Evolutionary conservation across 1,140 invertebrate genomes (phyloP).

Genomic region (Bilobella aurantiaca): DNA sequence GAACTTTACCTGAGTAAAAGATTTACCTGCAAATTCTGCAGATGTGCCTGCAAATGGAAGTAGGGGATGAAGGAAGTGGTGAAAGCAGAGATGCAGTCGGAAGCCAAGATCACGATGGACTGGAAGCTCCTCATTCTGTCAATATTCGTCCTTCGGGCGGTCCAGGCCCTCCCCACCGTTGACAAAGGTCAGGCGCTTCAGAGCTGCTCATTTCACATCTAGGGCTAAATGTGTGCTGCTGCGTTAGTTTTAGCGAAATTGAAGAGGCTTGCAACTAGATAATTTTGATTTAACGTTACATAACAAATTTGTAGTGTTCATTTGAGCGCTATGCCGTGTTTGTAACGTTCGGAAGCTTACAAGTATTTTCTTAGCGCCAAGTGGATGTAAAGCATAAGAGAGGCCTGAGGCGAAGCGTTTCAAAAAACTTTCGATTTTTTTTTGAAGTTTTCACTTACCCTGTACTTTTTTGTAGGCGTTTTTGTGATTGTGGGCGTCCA

Average conservation of each 20-base stretch:
- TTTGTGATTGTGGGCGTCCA: conserved; percentile 44
- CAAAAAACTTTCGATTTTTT: no score
- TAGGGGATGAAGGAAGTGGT: conserved; percentile 5
- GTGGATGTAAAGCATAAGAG: no score
- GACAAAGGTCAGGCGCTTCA: conserved; percentile 23
- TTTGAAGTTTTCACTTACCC: no score
- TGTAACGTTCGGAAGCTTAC: no score
- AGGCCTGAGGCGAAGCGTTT: neutral
- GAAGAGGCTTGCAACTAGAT: no score
- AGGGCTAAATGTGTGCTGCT: no score
- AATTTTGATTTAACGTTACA: no score
- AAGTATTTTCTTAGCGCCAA: no score
- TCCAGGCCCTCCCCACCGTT: conserved; percentile 22
- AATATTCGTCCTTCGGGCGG: neutral
- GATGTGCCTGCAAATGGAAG: neutral
- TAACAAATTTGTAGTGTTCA: no score
- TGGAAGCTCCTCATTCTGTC: neutral
- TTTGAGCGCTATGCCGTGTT: no score
- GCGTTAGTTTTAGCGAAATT: no score
- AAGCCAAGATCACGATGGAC: neutral
- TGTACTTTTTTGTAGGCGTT: conserved; percentile 38
- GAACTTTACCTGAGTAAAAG: conserved; percentile 1
- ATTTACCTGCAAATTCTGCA: neutral
- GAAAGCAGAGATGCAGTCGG: conserved; percentile 3
- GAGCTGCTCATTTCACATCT: neutral